These are phyloP conservation scores for Cephonodes hylas DNA, from an alignment of 2,888 invertebrate species.

Conservation along the genomic window DNA sequence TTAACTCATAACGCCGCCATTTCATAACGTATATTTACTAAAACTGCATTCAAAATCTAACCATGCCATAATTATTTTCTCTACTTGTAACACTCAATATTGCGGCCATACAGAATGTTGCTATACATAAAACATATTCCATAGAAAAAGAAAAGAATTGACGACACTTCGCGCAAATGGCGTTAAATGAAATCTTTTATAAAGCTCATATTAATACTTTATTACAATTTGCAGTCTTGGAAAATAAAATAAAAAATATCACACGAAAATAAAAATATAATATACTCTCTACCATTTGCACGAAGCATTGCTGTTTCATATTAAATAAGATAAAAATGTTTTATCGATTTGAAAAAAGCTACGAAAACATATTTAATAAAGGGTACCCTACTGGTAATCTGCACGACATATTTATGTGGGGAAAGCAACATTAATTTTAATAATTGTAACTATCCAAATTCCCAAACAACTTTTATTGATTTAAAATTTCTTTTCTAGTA, in stretches of 20 bases:
- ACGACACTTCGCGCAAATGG: constrained; percentile 58
- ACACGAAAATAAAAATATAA: constrained; percentile 33
- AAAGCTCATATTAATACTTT: constrained; percentile 48
- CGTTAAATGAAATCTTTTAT: constrained; percentile 28
- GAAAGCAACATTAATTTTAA: not conserved
- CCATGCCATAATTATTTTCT: constrained; percentile 26
- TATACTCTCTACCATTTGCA: constrained; percentile 37
- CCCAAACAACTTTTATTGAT: not conserved
- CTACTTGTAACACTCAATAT: constrained; percentile 35
- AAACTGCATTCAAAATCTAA: not conserved
- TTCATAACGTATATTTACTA: not conserved
- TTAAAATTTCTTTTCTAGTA: not conserved
- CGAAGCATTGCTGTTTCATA: constrained; percentile 41
- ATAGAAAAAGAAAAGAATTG: constrained; percentile 37
- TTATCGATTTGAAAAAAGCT: not conserved
- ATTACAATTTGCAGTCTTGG: constrained; percentile 42
- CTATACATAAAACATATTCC: constrained; percentile 35
- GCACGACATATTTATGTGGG: not conserved
- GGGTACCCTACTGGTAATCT: not conserved
- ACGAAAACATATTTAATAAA: not conserved
- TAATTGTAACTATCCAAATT: not conserved
- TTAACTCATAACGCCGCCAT: not conserved
- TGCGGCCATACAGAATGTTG: constrained; percentile 33
- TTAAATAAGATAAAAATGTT: not conserved
- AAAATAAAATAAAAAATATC: constrained; percentile 46